Evolutionary conservation across 2,113 vertebrate species (phyloP).

Genomic region (Gambusia affinis): DNA sequence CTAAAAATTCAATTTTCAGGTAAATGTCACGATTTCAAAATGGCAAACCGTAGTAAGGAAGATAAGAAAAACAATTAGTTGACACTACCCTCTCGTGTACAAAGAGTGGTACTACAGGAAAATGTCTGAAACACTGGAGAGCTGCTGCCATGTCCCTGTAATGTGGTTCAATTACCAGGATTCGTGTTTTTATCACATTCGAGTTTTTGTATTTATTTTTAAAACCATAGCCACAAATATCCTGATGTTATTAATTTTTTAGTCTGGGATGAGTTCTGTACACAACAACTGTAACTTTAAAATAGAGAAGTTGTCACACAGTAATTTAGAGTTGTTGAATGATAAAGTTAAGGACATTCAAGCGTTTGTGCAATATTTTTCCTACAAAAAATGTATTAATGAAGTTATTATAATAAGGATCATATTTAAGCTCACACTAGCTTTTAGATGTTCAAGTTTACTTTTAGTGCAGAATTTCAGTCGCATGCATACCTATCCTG

Average conservation of each 20-base stretch:
- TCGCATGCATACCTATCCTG: too few species aligned
- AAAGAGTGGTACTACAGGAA: background rate
- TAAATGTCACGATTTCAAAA: background rate
- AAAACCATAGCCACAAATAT: background rate
- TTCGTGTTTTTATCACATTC: background rate
- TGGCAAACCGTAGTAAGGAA: background rate
- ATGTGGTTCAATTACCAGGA: background rate
- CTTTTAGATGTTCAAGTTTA: too few species aligned
- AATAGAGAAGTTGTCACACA: too few species aligned
- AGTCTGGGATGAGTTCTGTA: background rate
- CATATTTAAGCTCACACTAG: too few species aligned
- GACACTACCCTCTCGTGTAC: slow-evolving; percentile 56
- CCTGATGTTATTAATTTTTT: too few species aligned
- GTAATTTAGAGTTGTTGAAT: too few species aligned
- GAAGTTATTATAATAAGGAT: too few species aligned
- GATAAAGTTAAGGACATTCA: too few species aligned
- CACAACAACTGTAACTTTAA: background rate
- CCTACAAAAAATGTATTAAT: too few species aligned
- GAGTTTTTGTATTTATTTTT: background rate
- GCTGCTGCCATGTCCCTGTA: background rate
- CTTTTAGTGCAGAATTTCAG: too few species aligned
- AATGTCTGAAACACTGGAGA: fast-evolving
- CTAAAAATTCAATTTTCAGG: background rate
- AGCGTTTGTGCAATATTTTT: too few species aligned
- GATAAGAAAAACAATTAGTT: background rate